Conservation (phyloP, 2,797 vertebrate genomes). For the Taeniopygia guttata region DNA sequence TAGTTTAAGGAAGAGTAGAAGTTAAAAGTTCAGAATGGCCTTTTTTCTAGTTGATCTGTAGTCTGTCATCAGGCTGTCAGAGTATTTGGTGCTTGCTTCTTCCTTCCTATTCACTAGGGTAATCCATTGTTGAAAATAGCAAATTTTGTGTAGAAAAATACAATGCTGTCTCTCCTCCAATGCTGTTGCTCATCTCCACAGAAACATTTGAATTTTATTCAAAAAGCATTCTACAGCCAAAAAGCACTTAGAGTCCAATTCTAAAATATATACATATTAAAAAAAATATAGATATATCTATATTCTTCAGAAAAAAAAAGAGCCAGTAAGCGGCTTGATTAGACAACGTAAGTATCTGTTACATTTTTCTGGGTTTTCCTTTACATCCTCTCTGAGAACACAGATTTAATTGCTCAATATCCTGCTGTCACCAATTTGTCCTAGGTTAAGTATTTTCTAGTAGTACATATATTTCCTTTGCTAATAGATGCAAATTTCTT, state of each 20-base stretch:
- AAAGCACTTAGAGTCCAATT: neutral
- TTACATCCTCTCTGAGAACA: neutral
- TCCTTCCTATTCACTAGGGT: neutral
- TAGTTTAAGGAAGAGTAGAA: neutral
- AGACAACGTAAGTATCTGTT: neutral
- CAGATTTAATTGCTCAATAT: slow-evolving; percentile 5
- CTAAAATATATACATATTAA: rapidly evolving
- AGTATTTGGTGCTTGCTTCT: neutral
- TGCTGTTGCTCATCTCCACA: neutral
- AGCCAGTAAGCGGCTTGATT: neutral
- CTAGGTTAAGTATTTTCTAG: slow-evolving; percentile 47
- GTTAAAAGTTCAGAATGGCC: neutral
- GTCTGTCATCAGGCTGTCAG: neutral
- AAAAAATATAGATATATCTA: too few relatives aligned
- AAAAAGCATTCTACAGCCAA: neutral
- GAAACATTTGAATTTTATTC: neutral
- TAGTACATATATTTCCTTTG: slow-evolving; percentile 29
- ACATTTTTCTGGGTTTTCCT: neutral
- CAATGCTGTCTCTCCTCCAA: neutral
- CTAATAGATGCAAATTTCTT: slow-evolving; percentile 39
- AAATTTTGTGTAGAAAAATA: neutral
- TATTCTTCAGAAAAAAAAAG: neutral
- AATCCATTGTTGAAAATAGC: neutral
- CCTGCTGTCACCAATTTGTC: slow-evolving; percentile 27
- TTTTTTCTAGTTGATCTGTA: neutral